Conservation (phyloP, 2,888 invertebrate species). For the Limnephilus marmoratus region DNA sequence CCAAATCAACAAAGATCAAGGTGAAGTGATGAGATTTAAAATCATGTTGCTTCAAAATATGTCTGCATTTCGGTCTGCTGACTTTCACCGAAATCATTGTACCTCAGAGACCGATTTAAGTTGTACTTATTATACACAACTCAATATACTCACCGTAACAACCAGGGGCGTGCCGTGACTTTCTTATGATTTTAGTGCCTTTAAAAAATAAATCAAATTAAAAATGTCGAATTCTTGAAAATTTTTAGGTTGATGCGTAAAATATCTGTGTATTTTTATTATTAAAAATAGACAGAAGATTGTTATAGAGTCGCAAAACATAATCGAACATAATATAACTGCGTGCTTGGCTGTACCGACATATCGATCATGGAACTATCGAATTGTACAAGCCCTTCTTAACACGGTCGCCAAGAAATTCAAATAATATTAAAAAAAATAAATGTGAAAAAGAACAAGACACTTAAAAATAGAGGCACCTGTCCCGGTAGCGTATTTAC, state of each 20-base stretch:
- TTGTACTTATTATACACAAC: not conserved
- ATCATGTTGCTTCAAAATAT: not conserved
- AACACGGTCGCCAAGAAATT: too few species aligned
- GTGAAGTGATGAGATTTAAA: not conserved
- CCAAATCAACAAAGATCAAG: not conserved
- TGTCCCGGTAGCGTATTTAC: too few species aligned
- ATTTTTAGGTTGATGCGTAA: not conserved
- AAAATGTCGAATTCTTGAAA: not conserved
- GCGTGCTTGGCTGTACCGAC: not conserved
- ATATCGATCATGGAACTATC: not conserved
- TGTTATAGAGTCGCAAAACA: too few species aligned
- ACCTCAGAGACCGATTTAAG: not conserved
- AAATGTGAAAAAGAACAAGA: too few species aligned
- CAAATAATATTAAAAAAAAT: too few species aligned
- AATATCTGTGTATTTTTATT: not conserved
- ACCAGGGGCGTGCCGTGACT: not conserved
- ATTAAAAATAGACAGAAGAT: too few species aligned
- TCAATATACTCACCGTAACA: not conserved
- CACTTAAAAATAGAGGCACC: too few species aligned
- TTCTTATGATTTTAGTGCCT: not conserved
- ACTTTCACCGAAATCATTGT: not conserved
- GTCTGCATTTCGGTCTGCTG: not conserved
- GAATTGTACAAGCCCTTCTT: not conserved
- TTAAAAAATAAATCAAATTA: too few species aligned
- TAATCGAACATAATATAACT: too few species aligned